phyloP scores from a whole-genome alignment of 2,888 invertebrate genomes.

The Pegoplata infirma region DNA sequence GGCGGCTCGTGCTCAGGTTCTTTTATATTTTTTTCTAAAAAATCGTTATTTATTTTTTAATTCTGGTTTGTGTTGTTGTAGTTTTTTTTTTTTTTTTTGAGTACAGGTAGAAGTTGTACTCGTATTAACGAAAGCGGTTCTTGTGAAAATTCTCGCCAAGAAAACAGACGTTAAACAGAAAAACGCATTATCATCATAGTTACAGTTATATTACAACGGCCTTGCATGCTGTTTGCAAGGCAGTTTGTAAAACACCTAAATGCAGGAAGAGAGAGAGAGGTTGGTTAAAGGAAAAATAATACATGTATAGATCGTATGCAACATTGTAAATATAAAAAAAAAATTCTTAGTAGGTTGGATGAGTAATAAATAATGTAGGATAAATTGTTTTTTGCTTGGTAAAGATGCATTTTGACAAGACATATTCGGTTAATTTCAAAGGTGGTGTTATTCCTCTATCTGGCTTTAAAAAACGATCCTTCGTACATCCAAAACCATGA shows the following conservation, averaged over 20 bases:
- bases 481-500: no score
- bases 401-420: no score
- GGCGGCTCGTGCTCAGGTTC: slow-evolving; percentile 33
- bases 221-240: slow-evolving; percentile 48
- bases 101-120: background rate
- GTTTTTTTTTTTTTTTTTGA: background rate
- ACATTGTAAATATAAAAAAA: background rate
- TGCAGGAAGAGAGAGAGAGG: background rate
- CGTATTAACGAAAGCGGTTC: slow-evolving; percentile 1
- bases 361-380: slow-evolving; percentile 38
- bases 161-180: background rate
- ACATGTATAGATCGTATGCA: background rate
- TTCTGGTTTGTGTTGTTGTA: slow-evolving; percentile 24
- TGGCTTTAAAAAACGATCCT: no score
- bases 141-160: background rate
- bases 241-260: slow-evolving; percentile 16
- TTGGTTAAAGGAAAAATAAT: background rate
- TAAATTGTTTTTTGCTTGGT: no score
- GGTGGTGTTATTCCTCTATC: no score
- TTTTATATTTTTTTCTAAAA: slow-evolving; percentile 7
- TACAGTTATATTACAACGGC: slow-evolving; percentile 55
- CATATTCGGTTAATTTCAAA: no score
- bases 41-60: slow-evolving; percentile 19
- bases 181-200: slow-evolving; percentile 31
- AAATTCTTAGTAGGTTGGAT: slow-evolving; percentile 30